A percentile compares a stretch with the other conserved stretches of the same genome.
Conservation (phyloP, 2,797 vertebrate genomes). For the Mormyrus hasselquistii region DNA sequence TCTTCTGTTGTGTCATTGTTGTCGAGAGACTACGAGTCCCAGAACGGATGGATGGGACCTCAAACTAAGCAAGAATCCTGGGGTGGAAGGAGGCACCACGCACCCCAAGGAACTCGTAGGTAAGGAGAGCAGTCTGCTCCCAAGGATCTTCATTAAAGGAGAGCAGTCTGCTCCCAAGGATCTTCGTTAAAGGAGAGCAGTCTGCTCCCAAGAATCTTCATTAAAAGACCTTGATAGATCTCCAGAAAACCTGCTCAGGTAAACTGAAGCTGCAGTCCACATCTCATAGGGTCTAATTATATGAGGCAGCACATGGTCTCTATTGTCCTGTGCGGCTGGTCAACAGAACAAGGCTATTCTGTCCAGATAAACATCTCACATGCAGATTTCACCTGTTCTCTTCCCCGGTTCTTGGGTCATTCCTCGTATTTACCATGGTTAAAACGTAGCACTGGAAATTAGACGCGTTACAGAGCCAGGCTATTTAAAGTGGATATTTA, state of each 20-base stretch:
- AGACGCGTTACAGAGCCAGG: not conserved
- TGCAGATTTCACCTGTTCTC: not conserved
- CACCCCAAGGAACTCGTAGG: not conserved
- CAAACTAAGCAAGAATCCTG: not conserved
- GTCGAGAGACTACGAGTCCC: not conserved
- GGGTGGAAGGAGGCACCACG: not conserved
- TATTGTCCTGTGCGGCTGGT: not conserved
- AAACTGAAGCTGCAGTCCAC: not conserved
- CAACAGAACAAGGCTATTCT: not conserved
- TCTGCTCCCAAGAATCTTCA: not conserved
- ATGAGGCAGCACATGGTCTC: not conserved
- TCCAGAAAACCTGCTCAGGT: not conserved
- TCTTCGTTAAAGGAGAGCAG: not conserved
- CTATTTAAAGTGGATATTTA: not conserved
- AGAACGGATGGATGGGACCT: not conserved
- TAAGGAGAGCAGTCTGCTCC: not conserved
- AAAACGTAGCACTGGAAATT: not conserved
- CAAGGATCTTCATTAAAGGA: not conserved
- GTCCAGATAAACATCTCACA: not conserved
- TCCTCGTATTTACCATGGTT: not conserved
- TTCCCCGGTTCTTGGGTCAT: not conserved
- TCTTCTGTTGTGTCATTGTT: not conserved
- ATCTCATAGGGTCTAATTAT: not conserved
- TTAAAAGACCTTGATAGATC: not conserved
- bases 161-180: too few species aligned